These are phyloP conservation scores for Antennarius striatus DNA, from an alignment of 2,113 vertebrate genomes.

Conservation along the genomic window DNA sequence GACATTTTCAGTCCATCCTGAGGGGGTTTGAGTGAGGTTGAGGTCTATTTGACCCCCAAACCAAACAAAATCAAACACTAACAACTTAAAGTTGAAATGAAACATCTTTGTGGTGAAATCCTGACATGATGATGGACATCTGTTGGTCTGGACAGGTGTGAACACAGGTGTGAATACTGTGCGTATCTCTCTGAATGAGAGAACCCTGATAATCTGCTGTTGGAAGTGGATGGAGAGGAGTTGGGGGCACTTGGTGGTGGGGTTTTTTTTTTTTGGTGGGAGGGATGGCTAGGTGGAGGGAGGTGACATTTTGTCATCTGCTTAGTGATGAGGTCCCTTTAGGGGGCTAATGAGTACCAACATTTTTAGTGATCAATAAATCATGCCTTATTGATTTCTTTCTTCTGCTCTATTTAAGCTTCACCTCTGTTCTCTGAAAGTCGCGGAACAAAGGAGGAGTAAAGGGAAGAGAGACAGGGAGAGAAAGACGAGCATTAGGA, in stretches of 20 bases:
- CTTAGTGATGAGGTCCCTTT: conserved; percentile 77
- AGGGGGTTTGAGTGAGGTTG: too few relatives aligned
- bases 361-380: conserved; percentile 86
- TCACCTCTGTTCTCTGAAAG: conserved; percentile 81
- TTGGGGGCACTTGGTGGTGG: neutral
- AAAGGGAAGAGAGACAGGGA: conserved; percentile 16
- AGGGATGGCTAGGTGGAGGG: conserved; percentile 40
- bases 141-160: too few relatives aligned
- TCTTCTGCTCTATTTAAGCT: conserved; percentile 62
- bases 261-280: conserved; percentile 1
- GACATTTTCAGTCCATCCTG: too few relatives aligned
- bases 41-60: too few relatives aligned
- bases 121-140: too few relatives aligned
- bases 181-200: neutral
- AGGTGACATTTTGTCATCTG: conserved; percentile 84
- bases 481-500: neutral
- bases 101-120: too few relatives aligned
- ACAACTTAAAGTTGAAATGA: too few relatives aligned
- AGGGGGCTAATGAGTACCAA: conserved; percentile 83
- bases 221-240: neutral
- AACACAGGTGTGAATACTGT: too few relatives aligned
- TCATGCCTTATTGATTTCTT: conserved; percentile 84
- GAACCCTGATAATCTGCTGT: conserved; percentile 1
- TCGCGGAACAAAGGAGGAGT: conserved; percentile 47
- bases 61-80: too few relatives aligned